Conservation (phyloP, 2,888 invertebrate species). For the Ormia ochracea region DNA sequence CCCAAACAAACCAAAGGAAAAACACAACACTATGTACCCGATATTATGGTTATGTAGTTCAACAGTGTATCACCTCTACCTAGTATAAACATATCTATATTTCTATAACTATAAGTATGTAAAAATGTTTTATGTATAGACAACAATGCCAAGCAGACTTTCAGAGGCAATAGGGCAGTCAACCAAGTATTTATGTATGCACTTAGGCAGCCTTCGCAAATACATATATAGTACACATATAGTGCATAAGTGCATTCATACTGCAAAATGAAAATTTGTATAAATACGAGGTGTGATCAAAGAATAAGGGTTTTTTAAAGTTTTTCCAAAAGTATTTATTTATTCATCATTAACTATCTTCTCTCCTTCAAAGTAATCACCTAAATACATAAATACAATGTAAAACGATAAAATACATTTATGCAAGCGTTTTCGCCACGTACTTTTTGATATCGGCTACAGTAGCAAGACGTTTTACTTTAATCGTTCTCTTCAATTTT, state of each 20-base stretch:
- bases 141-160: slow-evolving; percentile 25
- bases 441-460: no score
- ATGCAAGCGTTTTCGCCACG: no score
- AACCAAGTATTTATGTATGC: slow-evolving; percentile 38
- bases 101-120: no score
- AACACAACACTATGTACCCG: slow-evolving; percentile 9
- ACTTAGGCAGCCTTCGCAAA: background rate
- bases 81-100: background rate
- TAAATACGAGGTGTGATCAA: no score
- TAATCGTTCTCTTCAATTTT: no score
- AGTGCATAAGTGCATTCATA: background rate
- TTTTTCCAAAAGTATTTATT: no score
- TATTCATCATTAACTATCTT: no score
- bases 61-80: background rate
- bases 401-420: no score
- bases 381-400: slow-evolving; percentile 20
- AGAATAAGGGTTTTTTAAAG: no score
- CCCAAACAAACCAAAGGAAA: background rate
- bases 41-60: slow-evolving; percentile 9
- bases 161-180: slow-evolving; percentile 21
- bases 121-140: slow-evolving; percentile 9
- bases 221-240: background rate
- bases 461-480: no score
- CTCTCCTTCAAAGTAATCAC: no score
- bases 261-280: background rate